Conservation (phyloP, 2,888 invertebrate species). For the Drosophila robusta region DNA sequence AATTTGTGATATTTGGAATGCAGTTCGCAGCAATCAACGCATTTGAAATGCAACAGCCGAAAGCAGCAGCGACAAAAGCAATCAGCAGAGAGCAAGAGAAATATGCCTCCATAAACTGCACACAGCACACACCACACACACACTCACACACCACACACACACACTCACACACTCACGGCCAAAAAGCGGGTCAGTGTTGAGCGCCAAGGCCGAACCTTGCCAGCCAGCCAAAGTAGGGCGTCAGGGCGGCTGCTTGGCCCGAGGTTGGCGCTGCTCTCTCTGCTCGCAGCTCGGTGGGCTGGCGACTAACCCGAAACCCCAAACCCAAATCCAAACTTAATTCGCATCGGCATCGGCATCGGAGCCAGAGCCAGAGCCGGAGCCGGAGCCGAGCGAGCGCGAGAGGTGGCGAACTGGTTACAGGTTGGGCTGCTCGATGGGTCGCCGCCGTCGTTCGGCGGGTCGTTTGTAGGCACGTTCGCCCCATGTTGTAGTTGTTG, state of each 20-base stretch:
- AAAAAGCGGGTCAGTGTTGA: slow-evolving; percentile 79
- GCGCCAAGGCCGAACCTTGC: slow-evolving; percentile 78
- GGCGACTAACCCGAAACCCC: slow-evolving; percentile 55
- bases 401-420: slow-evolving; percentile 52
- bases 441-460: slow-evolving; percentile 27
- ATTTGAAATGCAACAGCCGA: slow-evolving; percentile 61
- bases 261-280: slow-evolving; percentile 39
- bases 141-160: slow-evolving; percentile 20
- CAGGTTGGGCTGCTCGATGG: slow-evolving; percentile 42
- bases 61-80: slow-evolving; percentile 34
- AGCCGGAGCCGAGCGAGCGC: slow-evolving; percentile 18
- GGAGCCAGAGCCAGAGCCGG: slow-evolving; percentile 1
- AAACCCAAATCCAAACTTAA: slow-evolving; percentile 49
- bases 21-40: slow-evolving; percentile 23
- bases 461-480: slow-evolving; percentile 47
- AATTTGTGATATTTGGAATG: slow-evolving; percentile 52
- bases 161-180: slow-evolving; percentile 25
- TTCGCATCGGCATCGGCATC: slow-evolving; percentile 43
- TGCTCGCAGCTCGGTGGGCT: slow-evolving; percentile 4
- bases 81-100: slow-evolving; percentile 41
- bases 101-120: slow-evolving; percentile 46
- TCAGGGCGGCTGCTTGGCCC: slow-evolving; percentile 68
- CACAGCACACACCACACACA: slow-evolving; percentile 7
- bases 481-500: slow-evolving; percentile 13
- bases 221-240: slow-evolving; percentile 72